Percentiles rank a stretch among this genome's conserved stretches.
Evolutionary conservation across 2,797 vertebrate species (phyloP).

Genomic region (Sarcoramphus papa): DNA sequence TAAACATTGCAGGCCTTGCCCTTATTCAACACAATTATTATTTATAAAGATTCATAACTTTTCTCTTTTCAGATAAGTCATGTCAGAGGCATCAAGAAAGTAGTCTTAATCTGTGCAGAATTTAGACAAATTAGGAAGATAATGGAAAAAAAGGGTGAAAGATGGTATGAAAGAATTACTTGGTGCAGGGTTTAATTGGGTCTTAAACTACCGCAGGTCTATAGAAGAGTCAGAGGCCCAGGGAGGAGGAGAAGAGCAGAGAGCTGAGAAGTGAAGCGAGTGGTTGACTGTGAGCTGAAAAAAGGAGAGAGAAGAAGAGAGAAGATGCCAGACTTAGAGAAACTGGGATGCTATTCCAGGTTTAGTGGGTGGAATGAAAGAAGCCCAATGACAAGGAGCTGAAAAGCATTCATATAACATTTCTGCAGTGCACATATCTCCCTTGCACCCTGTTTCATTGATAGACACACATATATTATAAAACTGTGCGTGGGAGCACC

Average conservation of each 20-base stretch:
- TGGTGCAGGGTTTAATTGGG: background rate
- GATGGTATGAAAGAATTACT: background rate
- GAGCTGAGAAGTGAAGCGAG: background rate
- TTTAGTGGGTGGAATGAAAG: constrained; percentile 36
- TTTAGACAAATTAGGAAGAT: background rate
- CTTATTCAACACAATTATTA: background rate
- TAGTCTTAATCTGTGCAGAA: background rate
- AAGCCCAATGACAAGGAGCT: constrained; percentile 16
- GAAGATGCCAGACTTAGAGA: constrained; percentile 19
- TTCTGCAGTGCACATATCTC: background rate
- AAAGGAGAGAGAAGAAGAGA: background rate
- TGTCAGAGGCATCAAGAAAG: background rate
- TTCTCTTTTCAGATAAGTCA: background rate
- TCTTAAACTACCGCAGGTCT: background rate
- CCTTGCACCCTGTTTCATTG: background rate
- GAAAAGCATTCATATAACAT: background rate
- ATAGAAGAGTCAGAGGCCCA: background rate
- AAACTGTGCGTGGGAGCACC: constrained; percentile 11
- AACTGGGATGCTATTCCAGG: constrained; percentile 9
- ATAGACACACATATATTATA: constrained; percentile 34
- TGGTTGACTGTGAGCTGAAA: background rate
- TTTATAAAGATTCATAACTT: background rate
- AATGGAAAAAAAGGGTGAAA: background rate
- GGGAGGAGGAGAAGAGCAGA: background rate
- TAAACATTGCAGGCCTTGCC: background rate